Base-by-base conservation (phyloP, 2,888 invertebrate species). In the Lasioglossum morio region DNA sequence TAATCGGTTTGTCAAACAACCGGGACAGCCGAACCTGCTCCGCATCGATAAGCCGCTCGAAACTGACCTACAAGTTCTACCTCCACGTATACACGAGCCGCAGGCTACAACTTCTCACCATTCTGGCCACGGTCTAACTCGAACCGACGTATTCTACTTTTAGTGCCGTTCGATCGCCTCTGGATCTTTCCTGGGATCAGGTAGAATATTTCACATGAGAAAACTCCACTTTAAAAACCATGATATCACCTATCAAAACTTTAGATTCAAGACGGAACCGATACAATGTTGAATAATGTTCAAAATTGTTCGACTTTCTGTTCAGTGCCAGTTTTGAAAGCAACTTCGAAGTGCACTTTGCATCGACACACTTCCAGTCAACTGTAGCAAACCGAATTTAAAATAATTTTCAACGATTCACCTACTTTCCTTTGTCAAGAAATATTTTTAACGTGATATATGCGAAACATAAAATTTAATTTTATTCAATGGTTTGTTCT, bases 1-100 rank as follows among this genome's bases (percentile, higher is more conserved):
- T 88, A 88, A 85, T 87, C 88, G 85, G 88, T 87, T 88, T 88
- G 88, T 88, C 85, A 72, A 83, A 83, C 88, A 88, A 88, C 85
- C 85, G 78, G 88, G 85, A 87, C 88, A 88, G 43, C 57, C 74
- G 48, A 73, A 73, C 85, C 85, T 88, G 88, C 83, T 85, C 72
- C n/a, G 88, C 85, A 88, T 88, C 74, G 66, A 83, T 85, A 88
- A 88, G 76, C 80, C 73, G 74, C 79, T 77, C 81, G 87, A 85
- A 84, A 82, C 85, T 85, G 87, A 87, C 87, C 87, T 88, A 87
- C 87, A 87, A 84, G 87, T 79, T 76, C 30, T 70, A 60, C 34
- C 12, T 16, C 27, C 16, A 27, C 30, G 16, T 30, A 30, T 14
- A 16, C 63, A 66, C 30, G 16, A 66, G 30, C 19, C 63, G 30